Percentiles rank a stretch among this genome's conserved stretches.
These are phyloP conservation scores for Chymomyza amoena DNA, from an alignment of 2,888 invertebrate genomes.

Conservation along the genomic window DNA sequence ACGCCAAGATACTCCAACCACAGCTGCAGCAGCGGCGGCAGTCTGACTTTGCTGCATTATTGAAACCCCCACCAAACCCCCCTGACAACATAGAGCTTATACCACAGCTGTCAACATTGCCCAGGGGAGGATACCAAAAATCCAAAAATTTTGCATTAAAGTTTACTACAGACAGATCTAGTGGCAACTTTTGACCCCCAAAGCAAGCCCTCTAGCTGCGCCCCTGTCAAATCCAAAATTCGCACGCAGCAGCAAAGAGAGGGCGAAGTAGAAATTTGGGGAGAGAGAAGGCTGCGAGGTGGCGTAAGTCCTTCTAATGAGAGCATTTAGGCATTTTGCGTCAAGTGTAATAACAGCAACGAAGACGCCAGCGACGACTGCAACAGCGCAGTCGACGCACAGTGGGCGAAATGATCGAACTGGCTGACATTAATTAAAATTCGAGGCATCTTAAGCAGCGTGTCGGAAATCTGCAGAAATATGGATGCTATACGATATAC, in stretches of 20 bases:
- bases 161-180: no score
- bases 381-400: not conserved
- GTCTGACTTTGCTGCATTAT: not conserved
- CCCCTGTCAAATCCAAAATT: not conserved
- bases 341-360: not conserved
- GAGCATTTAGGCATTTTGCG: conserved; percentile 42
- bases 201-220: no score
- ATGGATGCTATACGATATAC: no score
- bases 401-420: no score
- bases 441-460: no score
- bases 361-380: not conserved
- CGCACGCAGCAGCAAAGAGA: not conserved
- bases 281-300: not conserved
- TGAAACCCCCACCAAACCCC: not conserved
- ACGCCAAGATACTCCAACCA: conserved; percentile 28
- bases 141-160: no score
- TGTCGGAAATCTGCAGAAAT: no score
- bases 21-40: not conserved
- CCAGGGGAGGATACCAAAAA: not conserved
- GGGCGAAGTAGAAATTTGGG: not conserved
- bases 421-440: not conserved
- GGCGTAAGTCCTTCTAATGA: conserved; percentile 56
- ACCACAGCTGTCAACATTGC: not conserved
- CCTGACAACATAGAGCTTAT: not conserved
- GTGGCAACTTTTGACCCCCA: no score